phyloP scores from a whole-genome alignment of 2,888 invertebrate species.

The Eledona agricola region DNA sequence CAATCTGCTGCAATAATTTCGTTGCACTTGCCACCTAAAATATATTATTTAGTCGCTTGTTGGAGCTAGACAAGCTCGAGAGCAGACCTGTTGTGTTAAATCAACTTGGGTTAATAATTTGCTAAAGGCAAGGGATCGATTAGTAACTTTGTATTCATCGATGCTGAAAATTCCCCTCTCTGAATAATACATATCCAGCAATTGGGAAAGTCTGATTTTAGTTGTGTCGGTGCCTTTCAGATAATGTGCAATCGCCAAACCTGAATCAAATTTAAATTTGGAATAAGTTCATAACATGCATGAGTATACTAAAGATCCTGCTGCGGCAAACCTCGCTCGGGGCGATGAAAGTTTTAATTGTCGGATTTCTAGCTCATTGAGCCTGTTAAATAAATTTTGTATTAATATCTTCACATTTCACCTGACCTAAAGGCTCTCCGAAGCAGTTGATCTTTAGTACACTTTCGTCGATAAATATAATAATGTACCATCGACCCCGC shows the following conservation, averaged over 20 bases:
- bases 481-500: slow-evolving; percentile 71
- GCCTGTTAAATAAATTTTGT: neutral
- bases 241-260: slow-evolving; percentile 45
- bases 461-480: slow-evolving; percentile 1
- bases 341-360: slow-evolving; percentile 10
- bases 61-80: slow-evolving; percentile 2
- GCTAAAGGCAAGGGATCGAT: slow-evolving; percentile 64
- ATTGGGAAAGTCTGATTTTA: slow-evolving; percentile 69
- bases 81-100: slow-evolving; percentile 60
- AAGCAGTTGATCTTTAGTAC: neutral
- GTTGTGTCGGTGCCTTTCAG: slow-evolving; percentile 32
- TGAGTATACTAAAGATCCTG: too few species aligned
- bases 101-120: slow-evolving; percentile 60
- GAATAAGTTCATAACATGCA: too few species aligned
- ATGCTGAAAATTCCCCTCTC: slow-evolving; percentile 69
- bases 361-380: slow-evolving; percentile 7
- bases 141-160: slow-evolving; percentile 67
- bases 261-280: slow-evolving; percentile 31
- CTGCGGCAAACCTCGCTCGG: neutral
- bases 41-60: slow-evolving; percentile 6
- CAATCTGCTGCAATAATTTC: slow-evolving; percentile 53
- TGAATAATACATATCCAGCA: slow-evolving; percentile 76
- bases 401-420: slow-evolving; percentile 7
- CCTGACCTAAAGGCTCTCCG: neutral
- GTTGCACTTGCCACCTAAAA: slow-evolving; percentile 55